Conservation (phyloP, 2,888 invertebrate genomes). For the Monochamus alternatus region DNA sequence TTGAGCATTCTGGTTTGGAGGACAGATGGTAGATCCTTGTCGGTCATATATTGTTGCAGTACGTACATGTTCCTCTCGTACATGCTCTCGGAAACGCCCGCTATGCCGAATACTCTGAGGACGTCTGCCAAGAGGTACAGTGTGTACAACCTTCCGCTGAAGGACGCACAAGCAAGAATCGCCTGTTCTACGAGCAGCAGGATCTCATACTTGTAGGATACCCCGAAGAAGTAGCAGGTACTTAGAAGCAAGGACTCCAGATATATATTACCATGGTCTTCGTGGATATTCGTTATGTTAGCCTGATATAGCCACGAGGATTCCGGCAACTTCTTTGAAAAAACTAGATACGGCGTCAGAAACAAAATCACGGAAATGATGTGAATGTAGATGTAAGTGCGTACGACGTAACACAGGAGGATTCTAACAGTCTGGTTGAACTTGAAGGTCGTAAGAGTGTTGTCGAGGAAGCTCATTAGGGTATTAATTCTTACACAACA, state of each 20-base stretch:
- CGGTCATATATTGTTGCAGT: conserved; percentile 72
- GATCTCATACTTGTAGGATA: conserved; percentile 52
- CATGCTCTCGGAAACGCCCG: conserved; percentile 66
- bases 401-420: not conserved
- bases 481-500: not conserved
- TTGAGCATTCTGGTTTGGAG: conserved; percentile 70
- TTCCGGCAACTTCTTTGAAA: not conserved
- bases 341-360: not conserved
- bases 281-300: not conserved
- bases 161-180: conserved; percentile 49
- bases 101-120: conserved; percentile 58
- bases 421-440: not conserved
- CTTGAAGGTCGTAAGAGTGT: too few species aligned
- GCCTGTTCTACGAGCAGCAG: conserved; percentile 50
- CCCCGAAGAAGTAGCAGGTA: conserved; percentile 61
- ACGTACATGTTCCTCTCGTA: conserved; percentile 72
- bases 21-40: conserved; percentile 72
- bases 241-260: not conserved
- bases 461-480: not conserved
- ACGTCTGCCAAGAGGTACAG: conserved; percentile 56
- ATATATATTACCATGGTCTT: not conserved
- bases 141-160: conserved; percentile 58
- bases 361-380: not conserved
- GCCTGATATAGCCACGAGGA: not conserved
- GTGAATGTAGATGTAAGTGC: not conserved